Base-by-base conservation (phyloP, 2,888 invertebrate genomes). In the Sarcophaga carnaria region DNA sequence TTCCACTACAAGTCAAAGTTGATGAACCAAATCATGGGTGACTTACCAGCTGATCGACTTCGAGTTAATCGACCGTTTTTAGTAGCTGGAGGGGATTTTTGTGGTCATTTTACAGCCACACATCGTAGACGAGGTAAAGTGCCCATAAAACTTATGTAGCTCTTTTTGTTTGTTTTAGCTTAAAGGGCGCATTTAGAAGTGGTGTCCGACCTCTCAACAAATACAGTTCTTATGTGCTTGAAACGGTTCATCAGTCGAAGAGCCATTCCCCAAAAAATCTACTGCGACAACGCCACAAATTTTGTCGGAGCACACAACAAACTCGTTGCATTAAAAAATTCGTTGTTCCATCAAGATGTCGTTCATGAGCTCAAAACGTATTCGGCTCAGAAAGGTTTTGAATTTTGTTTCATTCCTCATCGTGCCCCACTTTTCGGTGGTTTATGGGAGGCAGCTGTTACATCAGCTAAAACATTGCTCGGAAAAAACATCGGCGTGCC, bases 91-190 rank as follows among this genome's bases (percentile, higher is more conserved):
- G 84, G 8, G 72, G 59, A 74, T 59, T 88, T 12, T 5, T 80
- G 25, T 60, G 71, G 20, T 83, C 86, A 4, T 87, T 88, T 72
- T 88, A 85, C 76, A 83, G 63, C 71, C 88, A 8, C 83, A 84
- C 66, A 75, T 14, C 74, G 62, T 17, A 79, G 83, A n/a, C 8
- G 70, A 5, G 74, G 49, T 49, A 49, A 83, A 20, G n/a, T 59
- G 1, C 83, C 83, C 1, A 74, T 22, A 83, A 83, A 72, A 74
- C 74, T 4, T 84, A 75, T 54, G 62, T 83, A 8, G 81, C 81
- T n/a, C 60, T 75, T 12, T 81, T 75, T 49, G 74, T 81, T n/a
- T 72, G 74, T 20, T 62, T 83, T 17, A 20, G 62, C 5, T 72
- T 62, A 4, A 79, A 83, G 22, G 75, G 74, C 70, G 1, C 71